A percentile compares a stretch with the other conserved stretches of the same genome.
Conservation (phyloP, 2,797 vertebrate species). For the Thripadectes ignobilis region DNA sequence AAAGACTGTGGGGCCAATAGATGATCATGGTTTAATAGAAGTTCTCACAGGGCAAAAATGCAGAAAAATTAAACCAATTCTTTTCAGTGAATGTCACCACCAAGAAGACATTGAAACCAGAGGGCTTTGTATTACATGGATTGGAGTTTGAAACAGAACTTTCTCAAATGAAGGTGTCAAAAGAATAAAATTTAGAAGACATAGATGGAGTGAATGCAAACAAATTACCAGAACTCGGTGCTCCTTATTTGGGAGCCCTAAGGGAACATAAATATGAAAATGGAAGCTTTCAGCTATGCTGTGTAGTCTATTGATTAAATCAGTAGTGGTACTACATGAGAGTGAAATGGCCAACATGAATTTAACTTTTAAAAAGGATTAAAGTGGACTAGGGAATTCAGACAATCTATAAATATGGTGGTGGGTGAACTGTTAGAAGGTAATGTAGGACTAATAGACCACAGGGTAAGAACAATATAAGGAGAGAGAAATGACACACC, state of each 20-base stretch:
- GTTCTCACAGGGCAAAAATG: constrained; percentile 10
- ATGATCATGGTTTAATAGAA: neutral
- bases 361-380: neutral
- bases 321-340: neutral
- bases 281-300: neutral
- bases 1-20: neutral
- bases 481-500: neutral
- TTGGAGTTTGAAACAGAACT: neutral
- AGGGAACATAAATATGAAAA: neutral
- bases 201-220: neutral
- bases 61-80: constrained; percentile 30
- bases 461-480: neutral
- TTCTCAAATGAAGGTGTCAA: neutral
- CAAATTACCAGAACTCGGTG: neutral
- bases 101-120: neutral
- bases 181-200: neutral
- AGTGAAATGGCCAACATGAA: neutral
- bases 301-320: neutral
- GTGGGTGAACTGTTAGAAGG: neutral
- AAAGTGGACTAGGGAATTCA: neutral
- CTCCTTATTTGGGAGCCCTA: neutral
- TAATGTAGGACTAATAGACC: neutral
- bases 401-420: neutral
- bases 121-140: neutral
- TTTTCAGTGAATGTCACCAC: neutral